These are phyloP conservation scores for Pipra filicauda DNA, from an alignment of 2,113 vertebrate genomes.

Conservation along the genomic window DNA sequence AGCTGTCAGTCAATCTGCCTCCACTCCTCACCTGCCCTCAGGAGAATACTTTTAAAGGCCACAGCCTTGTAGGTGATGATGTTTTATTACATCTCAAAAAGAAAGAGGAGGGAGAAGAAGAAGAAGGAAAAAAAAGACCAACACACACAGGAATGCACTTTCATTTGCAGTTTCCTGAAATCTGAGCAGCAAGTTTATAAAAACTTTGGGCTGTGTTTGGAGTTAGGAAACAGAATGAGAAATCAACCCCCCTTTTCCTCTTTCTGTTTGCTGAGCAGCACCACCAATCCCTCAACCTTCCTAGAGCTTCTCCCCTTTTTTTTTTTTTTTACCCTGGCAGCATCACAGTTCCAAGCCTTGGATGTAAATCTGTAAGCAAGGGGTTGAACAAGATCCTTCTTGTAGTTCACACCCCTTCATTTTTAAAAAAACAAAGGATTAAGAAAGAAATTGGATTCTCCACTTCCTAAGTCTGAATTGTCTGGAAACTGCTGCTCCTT, in stretches of 20 bases:
- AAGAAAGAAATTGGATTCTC: slow-evolving; percentile 21
- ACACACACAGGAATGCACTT: slow-evolving; percentile 52
- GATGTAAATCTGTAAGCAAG: background rate
- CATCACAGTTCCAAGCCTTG: background rate
- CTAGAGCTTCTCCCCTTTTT: background rate
- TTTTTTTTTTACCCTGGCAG: background rate
- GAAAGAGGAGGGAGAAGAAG: background rate
- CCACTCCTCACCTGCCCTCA: slow-evolving; percentile 25
- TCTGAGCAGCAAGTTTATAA: slow-evolving; percentile 64
- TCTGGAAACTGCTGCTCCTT: slow-evolving; percentile 1
- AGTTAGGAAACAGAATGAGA: slow-evolving; percentile 54
- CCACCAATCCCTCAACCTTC: slow-evolving; percentile 32
- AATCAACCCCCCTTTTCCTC: slow-evolving; percentile 11
- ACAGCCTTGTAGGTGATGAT: slow-evolving; percentile 52
- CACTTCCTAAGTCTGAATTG: slow-evolving; percentile 12
- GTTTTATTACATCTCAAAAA: slow-evolving; percentile 49
- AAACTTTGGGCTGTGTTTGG: slow-evolving; percentile 57
- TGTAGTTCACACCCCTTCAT: slow-evolving; percentile 25
- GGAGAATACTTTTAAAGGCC: slow-evolving; percentile 19
- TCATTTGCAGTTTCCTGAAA: slow-evolving; percentile 70
- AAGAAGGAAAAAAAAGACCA: background rate
- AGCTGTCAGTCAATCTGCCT: slow-evolving; percentile 34
- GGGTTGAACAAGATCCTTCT: slow-evolving; percentile 56
- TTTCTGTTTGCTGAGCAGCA: slow-evolving; percentile 55
- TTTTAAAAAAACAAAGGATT: background rate